Conservation (phyloP, 2,113 vertebrate genomes). For the Mugil cephalus region DNA sequence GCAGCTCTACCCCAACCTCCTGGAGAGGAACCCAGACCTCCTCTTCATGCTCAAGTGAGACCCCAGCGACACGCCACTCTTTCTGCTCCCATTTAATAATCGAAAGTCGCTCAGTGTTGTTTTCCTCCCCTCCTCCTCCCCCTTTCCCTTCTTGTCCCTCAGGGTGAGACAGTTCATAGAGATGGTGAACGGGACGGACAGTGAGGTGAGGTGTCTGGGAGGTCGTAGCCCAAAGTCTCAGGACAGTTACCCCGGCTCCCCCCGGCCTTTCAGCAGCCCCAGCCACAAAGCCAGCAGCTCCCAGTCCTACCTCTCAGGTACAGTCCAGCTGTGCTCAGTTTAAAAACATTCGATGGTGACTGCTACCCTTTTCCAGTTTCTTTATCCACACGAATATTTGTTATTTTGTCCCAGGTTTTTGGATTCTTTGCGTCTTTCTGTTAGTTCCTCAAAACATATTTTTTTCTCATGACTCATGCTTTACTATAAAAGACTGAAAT, state of each 20-base stretch:
- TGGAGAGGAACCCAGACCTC: constrained; percentile 98
- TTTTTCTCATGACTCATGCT: no score
- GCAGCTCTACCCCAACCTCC: constrained; percentile 97
- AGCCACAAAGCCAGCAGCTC: constrained; percentile 91
- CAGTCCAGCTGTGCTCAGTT: neutral
- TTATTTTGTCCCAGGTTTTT: no score
- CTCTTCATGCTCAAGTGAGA: constrained; percentile 99
- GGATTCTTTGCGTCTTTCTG: no score
- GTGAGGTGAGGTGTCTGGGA: constrained; percentile 96
- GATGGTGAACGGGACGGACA: constrained; percentile 99
- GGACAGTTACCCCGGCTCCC: constrained; percentile 95
- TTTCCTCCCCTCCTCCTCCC: neutral
- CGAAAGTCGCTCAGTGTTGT: neutral
- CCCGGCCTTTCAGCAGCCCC: constrained; percentile 93
- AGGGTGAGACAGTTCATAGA: constrained; percentile 99
- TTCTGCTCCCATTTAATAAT: neutral
- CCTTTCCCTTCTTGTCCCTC: neutral
- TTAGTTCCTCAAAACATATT: no score
- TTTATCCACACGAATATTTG: no score
- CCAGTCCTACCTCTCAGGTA: constrained; percentile 90
- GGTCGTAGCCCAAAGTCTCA: constrained; percentile 99
- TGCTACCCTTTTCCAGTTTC: no score
- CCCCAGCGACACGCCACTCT: no score
- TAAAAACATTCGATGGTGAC: neutral
- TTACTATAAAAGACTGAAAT: no score